phyloP scores from a whole-genome alignment of 2,888 invertebrate genomes.

The Lochmaea crataegi region DNA sequence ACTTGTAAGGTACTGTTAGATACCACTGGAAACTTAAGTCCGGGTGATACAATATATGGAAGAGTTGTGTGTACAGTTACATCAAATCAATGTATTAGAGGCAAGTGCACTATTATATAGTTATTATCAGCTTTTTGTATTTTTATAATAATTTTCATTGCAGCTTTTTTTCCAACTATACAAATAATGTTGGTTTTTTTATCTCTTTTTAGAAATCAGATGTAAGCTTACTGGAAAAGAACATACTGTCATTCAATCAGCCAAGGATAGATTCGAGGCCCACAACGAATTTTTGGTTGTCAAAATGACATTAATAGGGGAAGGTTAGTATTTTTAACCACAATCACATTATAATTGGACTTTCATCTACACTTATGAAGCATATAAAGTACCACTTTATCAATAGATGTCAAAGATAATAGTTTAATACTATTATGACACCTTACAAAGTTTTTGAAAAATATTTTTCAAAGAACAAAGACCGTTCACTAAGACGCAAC shows the following conservation, averaged over 20 bases:
- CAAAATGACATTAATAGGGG: slow-evolving; percentile 10
- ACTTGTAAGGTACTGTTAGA: slow-evolving; percentile 9
- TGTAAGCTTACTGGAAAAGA: slow-evolving; percentile 11
- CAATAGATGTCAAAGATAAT: no score
- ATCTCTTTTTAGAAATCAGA: background rate
- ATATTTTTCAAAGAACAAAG: no score
- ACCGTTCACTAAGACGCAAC: no score
- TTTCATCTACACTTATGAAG: no score
- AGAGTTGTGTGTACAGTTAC: slow-evolving; percentile 9
- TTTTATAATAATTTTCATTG: no score
- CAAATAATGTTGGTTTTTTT: no score
- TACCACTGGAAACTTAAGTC: background rate
- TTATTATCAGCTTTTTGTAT: no score
- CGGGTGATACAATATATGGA: slow-evolving; percentile 14
- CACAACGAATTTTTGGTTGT: slow-evolving; percentile 12
- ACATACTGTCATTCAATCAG: slow-evolving; percentile 7
- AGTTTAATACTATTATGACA: no score
- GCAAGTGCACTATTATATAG: background rate
- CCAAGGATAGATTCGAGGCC: slow-evolving; percentile 4
- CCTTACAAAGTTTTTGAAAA: no score
- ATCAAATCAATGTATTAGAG: slow-evolving; percentile 1
- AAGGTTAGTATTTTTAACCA: no score
- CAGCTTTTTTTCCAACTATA: background rate
- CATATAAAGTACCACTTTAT: no score
- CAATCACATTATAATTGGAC: no score